These are phyloP conservation scores for Thereva nobilitata DNA, from an alignment of 2,888 invertebrate genomes.

Conservation along the genomic window DNA sequence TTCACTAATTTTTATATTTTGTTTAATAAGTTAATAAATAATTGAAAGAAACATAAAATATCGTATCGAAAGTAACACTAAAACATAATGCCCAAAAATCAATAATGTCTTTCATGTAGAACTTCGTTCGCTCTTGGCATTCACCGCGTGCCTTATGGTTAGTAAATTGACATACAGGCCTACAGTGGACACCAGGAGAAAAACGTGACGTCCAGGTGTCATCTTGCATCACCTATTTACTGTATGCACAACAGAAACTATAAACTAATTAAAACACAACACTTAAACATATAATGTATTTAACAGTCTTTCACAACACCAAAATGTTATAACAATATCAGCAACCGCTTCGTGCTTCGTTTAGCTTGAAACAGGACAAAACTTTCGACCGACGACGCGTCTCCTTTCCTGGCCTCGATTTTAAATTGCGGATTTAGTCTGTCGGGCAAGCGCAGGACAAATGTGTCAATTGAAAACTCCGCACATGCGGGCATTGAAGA, in stretches of 20 bases:
- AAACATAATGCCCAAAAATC: background rate
- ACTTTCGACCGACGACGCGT: background rate
- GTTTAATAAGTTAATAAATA: too few relatives aligned
- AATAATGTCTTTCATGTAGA: conserved; percentile 48
- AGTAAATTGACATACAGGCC: conserved; percentile 80
- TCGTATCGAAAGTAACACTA: too few relatives aligned
- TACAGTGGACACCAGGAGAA: conserved; percentile 95
- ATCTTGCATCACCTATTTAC: too few relatives aligned
- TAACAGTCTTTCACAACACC: too few relatives aligned
- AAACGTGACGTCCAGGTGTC: conserved; percentile 52
- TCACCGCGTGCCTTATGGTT: conserved; percentile 99
- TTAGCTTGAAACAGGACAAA: background rate
- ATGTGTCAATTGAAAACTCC: background rate
- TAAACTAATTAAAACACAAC: too few relatives aligned
- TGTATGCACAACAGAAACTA: too few relatives aligned
- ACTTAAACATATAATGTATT: too few relatives aligned
- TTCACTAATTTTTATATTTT: background rate
- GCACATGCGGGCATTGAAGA: background rate
- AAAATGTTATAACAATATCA: too few relatives aligned
- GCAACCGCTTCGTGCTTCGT: too few relatives aligned
- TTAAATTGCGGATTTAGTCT: too few relatives aligned
- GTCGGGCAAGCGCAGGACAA: background rate
- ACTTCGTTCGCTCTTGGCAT: conserved; percentile 93
- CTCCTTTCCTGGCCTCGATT: background rate
- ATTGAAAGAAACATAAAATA: too few relatives aligned